These are phyloP conservation scores for Gallirallus australis DNA, from an alignment of 2,797 vertebrate genomes.

Conservation along the genomic window DNA sequence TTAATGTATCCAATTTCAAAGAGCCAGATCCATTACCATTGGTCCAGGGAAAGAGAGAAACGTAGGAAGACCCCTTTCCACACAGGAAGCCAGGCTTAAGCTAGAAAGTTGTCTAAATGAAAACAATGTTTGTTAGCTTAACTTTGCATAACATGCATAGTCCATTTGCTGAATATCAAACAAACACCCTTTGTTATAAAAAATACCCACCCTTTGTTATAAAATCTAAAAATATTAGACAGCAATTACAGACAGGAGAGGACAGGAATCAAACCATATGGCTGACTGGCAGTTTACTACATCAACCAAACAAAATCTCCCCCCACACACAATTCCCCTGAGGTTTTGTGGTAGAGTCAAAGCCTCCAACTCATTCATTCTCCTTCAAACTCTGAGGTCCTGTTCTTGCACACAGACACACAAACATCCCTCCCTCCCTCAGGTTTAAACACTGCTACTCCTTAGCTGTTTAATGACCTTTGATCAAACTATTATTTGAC, in stretches of 20 bases:
- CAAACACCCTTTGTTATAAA: no score
- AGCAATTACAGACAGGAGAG: neutral
- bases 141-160: neutral
- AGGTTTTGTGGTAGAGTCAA: neutral
- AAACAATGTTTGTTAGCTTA: neutral
- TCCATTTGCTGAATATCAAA: neutral
- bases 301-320: neutral
- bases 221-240: neutral
- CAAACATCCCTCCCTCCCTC: no score
- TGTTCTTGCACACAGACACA: neutral
- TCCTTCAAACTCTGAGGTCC: neutral
- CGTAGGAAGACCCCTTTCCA: neutral
- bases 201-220: neutral
- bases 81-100: neutral
- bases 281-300: neutral
- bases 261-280: neutral
- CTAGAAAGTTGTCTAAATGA: neutral
- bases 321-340: accelerated
- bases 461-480: neutral
- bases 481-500: neutral
- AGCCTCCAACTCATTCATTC: neutral
- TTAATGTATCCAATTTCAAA: neutral
- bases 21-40: neutral
- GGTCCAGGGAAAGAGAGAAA: neutral
- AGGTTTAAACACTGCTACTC: neutral